Evolutionary conservation across 2,888 invertebrate genomes (phyloP), one percentile per base, ranked within the genome.

Genomic region (Caenorhabditis sp.): DNA sequence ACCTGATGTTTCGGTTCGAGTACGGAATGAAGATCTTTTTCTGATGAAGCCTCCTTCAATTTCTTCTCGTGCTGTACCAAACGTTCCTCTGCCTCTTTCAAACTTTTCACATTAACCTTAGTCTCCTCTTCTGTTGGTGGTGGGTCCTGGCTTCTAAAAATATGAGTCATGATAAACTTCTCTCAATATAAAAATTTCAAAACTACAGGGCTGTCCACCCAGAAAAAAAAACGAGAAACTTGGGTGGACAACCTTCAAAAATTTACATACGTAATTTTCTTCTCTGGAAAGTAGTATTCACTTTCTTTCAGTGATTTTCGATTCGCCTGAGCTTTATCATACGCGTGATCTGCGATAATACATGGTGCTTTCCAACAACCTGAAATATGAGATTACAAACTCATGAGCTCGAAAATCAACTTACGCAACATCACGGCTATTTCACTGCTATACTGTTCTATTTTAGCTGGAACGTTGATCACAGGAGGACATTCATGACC

Each of bases 121-220:
- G 89, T 84, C 61, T 88, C 85, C 16, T 90, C 90, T 47, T 90
- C 89, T 7, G 89, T 89, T 47, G 91, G 88, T 0, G 88, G 81
- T 0, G 90, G 87, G 1, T 31, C 16, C 28, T 73, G 82, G 12
- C 51, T 41, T 24, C 77, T 80, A 28, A 19, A 47, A 19, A n/a
- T n/a, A 6, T 5, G 10, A n/a, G 14, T 7, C 44, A 44, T 14
- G 14, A 10, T 16, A 5, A 14, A 16, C 16, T 44, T 44, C n/a
- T n/a, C n/a, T n/a, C n/a, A n/a, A n/a, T n/a, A n/a, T n/a, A n/a
- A n/a, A n/a, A n/a, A n/a, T n/a, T n/a, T n/a, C n/a, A n/a, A n/a
- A n/a, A n/a, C n/a, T n/a, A n/a, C n/a, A n/a, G n/a, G n/a, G n/a
- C n/a, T n/a, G n/a, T n/a, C n/a, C n/a, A n/a, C n/a, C n/a, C n/a